A percentile compares a stretch with the other conserved stretches of the same genome.
phyloP scores from a whole-genome alignment of 1,140 invertebrate species.

The Tetramorium alpestre region DNA sequence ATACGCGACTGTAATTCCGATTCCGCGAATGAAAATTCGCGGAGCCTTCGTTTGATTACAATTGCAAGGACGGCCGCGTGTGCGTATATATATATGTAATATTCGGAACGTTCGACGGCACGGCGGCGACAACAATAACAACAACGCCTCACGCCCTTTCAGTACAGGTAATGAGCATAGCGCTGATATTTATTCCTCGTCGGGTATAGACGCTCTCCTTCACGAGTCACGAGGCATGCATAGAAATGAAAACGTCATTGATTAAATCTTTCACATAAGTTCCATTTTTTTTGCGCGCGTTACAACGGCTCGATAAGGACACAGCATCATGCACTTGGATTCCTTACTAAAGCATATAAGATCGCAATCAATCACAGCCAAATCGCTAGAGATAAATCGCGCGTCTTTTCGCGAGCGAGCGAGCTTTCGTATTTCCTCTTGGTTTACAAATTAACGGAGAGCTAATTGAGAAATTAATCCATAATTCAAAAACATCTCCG shows the following conservation, averaged over 20 bases:
- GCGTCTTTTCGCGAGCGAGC: constrained; percentile 11
- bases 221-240: constrained; percentile 78
- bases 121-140: constrained; percentile 56
- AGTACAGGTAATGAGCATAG: constrained; percentile 77
- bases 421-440: constrained; percentile 30
- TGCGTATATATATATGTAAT: constrained; percentile 10
- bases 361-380: constrained; percentile 63
- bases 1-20: neutral
- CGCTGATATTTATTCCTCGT: constrained; percentile 82
- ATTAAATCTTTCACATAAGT: constrained; percentile 52
- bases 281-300: constrained; percentile 6
- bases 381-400: constrained; percentile 52
- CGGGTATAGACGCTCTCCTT: constrained; percentile 81
- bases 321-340: constrained; percentile 73
- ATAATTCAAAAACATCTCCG: constrained; percentile 19
- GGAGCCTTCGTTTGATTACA: constrained; percentile 8
- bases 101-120: constrained; percentile 30
- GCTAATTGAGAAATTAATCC: constrained; percentile 10
- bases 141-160: constrained; percentile 54
- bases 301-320: constrained; percentile 66
- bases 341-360: constrained; percentile 68
- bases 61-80: neutral
- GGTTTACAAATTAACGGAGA: constrained; percentile 21
- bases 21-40: neutral
- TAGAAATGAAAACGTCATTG: constrained; percentile 74